A percentile compares a stretch with the other conserved stretches of the same genome.
These are phyloP conservation scores for Arbacia lixula DNA, from an alignment of 53 echinoderm and acorn worm species.

Conservation along the genomic window DNA sequence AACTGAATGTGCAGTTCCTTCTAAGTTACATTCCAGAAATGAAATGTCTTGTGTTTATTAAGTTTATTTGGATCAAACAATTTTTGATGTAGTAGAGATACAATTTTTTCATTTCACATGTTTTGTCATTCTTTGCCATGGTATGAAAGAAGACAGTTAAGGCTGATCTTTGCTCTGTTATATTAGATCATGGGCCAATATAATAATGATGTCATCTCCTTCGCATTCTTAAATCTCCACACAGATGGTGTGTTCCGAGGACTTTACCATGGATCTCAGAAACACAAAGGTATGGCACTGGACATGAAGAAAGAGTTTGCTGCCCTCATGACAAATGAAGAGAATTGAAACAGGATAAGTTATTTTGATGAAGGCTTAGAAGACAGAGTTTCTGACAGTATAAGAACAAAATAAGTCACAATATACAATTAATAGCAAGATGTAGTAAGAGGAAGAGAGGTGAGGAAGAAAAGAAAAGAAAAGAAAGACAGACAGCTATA, in stretches of 20 bases:
- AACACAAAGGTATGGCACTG: slow-evolving; percentile 41
- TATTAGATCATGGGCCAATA: not conserved
- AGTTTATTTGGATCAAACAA: too few relatives aligned
- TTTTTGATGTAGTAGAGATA: too few relatives aligned
- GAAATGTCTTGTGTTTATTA: too few relatives aligned
- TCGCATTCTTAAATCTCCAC: not conserved
- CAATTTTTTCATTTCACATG: too few relatives aligned
- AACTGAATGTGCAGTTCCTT: too few relatives aligned
- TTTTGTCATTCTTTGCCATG: not conserved
- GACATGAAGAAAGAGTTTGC: too few relatives aligned
- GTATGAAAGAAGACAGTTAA: not conserved
- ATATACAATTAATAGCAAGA: not conserved
- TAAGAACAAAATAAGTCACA: not conserved
- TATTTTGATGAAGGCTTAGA: not conserved
- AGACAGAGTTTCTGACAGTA: not conserved
- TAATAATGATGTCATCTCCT: not conserved
- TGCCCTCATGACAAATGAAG: not conserved
- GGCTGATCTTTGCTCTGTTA: not conserved
- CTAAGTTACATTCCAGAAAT: too few relatives aligned
- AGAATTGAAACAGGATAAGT: not conserved
- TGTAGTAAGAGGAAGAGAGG: not conserved
- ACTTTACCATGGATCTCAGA: slow-evolving; percentile 37
- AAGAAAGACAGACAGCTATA: too few relatives aligned
- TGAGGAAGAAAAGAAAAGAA: not conserved
- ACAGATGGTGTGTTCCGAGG: slow-evolving; percentile 40